Base-by-base conservation (phyloP, 1,140 invertebrate genomes). In the Vanessa atalanta region DNA sequence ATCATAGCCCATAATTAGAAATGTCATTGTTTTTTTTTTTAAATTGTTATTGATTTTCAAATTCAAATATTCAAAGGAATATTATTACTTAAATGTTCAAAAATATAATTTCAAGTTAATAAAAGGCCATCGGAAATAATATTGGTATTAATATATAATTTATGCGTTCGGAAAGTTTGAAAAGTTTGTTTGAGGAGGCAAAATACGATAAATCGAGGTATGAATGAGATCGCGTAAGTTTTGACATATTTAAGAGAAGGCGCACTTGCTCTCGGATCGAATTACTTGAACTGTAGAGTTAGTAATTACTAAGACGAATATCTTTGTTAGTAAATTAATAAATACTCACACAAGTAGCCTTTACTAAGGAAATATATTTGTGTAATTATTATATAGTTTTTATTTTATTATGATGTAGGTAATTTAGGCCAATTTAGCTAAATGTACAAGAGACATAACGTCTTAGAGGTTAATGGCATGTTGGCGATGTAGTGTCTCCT, bases 61-160 rank as follows among this genome's bases (percentile, higher is more conserved):
- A 31, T 31, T 31, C 26, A 2, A 31, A 31, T 31, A 31, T 31
- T 5, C 2, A 31, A 31, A 3, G 26, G 26, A 4, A 31, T 31
- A 31, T 6, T 2, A 31, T 31, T 7, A 48, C 2, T 48, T 48
- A 13, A 13, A 70, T 31, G 31, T 37, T 51, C 50, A 53, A 53
- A 65, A 12, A 65, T 50, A 55, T 48, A 14, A 65, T 43, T 37
- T 53, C 5, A 47, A 48, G 26, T 60, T 47, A 20, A 6, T n/a
- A 26, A 13, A 8, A n/a, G 47, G 47, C 53, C n/a, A 23, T 37
- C 43, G 14, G 12, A 31, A 72, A 57, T 55, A 55, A 16, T 50
- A 67, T 55, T 53, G 65, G 78, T 80, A 75, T 77, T 77, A 80
- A 79, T 77, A 84, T 79, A 77, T 69, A 79, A 83, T 81, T 79